phyloP scores from a whole-genome alignment of 2,113 vertebrate genomes.

The Lathamus discolor region DNA sequence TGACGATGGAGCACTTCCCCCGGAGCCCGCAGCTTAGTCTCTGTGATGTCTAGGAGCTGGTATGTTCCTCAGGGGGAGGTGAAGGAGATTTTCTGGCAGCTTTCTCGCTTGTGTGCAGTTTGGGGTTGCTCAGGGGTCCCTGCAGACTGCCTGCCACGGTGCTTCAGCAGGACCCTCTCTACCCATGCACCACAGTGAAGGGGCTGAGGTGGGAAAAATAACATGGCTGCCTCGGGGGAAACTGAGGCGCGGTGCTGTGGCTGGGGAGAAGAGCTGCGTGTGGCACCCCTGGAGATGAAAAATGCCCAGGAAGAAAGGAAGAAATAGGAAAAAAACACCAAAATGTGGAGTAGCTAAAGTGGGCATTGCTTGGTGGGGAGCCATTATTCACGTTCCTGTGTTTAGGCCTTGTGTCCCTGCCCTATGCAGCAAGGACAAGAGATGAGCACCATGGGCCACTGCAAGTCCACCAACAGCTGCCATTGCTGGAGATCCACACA shows the following conservation, averaged over 20 bases:
- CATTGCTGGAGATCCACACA: background rate
- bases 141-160: background rate
- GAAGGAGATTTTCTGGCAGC: background rate
- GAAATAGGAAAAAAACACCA: background rate
- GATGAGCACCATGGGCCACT: background rate
- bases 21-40: fast-evolving
- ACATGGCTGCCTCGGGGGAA: background rate
- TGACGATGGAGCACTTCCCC: fast-evolving
- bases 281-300: background rate
- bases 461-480: background rate
- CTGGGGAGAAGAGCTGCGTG: background rate
- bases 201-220: background rate
- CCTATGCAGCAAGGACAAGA: background rate
- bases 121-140: background rate
- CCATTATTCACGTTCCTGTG: background rate
- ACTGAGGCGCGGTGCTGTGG: background rate
- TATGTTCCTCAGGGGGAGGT: background rate
- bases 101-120: fast-evolving
- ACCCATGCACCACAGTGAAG: background rate
- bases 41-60: background rate
- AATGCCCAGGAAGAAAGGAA: background rate
- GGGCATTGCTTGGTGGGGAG: background rate
- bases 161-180: fast-evolving
- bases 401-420: background rate
- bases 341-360: background rate